A percentile compares a stretch with the other conserved stretches of the same genome.
These are phyloP conservation scores for Lineus longissimus DNA, from an alignment of 1,140 invertebrate genomes.

Conservation along the genomic window DNA sequence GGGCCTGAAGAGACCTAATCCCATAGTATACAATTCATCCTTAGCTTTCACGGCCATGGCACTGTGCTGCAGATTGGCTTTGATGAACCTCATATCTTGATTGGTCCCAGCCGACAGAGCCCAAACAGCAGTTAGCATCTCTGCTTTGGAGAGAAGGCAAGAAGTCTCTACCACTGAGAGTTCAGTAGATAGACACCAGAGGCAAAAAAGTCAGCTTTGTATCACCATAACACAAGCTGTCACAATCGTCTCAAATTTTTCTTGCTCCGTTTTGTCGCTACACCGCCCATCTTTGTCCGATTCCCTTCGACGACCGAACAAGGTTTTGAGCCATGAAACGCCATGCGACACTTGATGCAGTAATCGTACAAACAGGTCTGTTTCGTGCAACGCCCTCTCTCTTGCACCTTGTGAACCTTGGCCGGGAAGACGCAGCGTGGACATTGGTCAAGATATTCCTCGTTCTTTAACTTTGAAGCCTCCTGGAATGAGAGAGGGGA, in stretches of 20 bases:
- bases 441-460: background rate
- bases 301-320: background rate
- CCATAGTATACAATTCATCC: too few relatives aligned
- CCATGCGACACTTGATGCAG: background rate
- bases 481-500: background rate
- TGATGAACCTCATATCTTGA: too few relatives aligned
- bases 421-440: background rate
- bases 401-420: background rate
- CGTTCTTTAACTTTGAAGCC: background rate
- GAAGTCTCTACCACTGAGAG: too few relatives aligned
- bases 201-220: too few relatives aligned
- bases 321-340: background rate
- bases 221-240: too few relatives aligned
- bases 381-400: background rate
- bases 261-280: background rate
- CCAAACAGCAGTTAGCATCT: too few relatives aligned
- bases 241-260: conserved; percentile 6
- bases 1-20: too few relatives aligned
- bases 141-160: too few relatives aligned
- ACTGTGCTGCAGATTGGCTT: too few relatives aligned
- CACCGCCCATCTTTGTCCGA: background rate
- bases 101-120: too few relatives aligned
- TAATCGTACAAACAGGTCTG: background rate
- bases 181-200: too few relatives aligned
- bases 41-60: too few relatives aligned